These are phyloP conservation scores for Anaspis maculata DNA, from an alignment of 2,888 invertebrate genomes.

Conservation along the genomic window DNA sequence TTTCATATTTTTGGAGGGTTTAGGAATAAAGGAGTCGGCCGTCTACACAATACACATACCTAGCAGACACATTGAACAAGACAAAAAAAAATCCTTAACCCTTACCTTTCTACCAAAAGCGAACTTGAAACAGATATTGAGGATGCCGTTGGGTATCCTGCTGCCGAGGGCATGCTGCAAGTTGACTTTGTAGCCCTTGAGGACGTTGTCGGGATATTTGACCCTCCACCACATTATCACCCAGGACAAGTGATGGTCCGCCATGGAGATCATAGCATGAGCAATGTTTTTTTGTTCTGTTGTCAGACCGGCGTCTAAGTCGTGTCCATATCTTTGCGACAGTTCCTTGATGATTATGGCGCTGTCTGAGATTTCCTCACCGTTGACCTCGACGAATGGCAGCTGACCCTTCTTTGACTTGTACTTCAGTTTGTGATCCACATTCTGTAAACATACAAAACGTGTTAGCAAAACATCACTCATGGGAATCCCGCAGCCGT, in stretches of 20 bases:
- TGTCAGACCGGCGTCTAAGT: slow-evolving; percentile 74
- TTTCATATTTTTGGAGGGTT: no score
- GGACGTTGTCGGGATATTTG: slow-evolving; percentile 81
- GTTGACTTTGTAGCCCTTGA: slow-evolving; percentile 88
- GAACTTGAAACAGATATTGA: slow-evolving; percentile 86
- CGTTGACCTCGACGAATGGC: slow-evolving; percentile 92
- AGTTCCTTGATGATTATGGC: slow-evolving; percentile 84
- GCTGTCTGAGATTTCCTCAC: slow-evolving; percentile 89
- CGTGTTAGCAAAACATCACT: no score
- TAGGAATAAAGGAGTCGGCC: no score
- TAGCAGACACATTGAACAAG: no score
- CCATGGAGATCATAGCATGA: slow-evolving; percentile 89
- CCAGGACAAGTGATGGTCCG: slow-evolving; percentile 91
- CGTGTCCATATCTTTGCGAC: slow-evolving; percentile 71
- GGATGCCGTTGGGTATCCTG: slow-evolving; percentile 76
- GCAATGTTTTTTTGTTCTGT: slow-evolving; percentile 80
- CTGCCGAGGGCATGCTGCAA: slow-evolving; percentile 82
- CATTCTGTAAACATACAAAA: slow-evolving; percentile 57
- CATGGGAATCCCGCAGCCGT: no score
- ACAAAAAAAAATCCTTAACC: no score
- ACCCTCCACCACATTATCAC: slow-evolving; percentile 87
- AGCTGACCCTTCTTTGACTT: slow-evolving; percentile 90
- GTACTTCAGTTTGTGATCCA: slow-evolving; percentile 89
- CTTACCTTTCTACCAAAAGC: slow-evolving; percentile 77
- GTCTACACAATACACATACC: no score